Evolutionary conservation across 2,113 vertebrate species (phyloP).

Genomic region (Archilochus colubris): DNA sequence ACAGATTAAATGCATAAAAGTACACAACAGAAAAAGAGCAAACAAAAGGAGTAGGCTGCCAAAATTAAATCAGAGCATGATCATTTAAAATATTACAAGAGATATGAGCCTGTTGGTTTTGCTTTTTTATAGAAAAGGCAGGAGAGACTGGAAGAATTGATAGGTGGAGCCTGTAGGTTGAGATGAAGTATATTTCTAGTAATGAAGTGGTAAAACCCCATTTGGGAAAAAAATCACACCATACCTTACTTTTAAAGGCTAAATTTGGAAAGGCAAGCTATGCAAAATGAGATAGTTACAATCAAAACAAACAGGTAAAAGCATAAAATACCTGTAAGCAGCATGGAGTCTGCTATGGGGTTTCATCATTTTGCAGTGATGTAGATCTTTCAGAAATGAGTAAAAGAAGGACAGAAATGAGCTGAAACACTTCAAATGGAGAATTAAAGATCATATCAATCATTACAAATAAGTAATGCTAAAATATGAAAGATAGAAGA

Average conservation of each 20-base stretch:
- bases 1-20: neutral
- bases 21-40: neutral
- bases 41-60: neutral
- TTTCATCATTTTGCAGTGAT: neutral
- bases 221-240: neutral
- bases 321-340: neutral
- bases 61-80: neutral
- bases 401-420: neutral
- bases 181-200: neutral
- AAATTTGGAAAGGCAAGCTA: neutral
- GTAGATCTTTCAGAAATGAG: neutral
- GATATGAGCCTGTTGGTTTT: fast-evolving
- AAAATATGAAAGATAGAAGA: neutral
- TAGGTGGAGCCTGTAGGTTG: neutral
- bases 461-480: neutral
- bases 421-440: neutral
- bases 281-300: neutral
- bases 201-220: neutral
- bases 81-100: neutral
- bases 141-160: neutral
- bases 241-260: neutral
- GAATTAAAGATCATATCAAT: neutral
- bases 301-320: neutral
- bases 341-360: neutral
- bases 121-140: neutral